Base-by-base conservation (phyloP, 2,888 invertebrate species). In the Patella caerulea region DNA sequence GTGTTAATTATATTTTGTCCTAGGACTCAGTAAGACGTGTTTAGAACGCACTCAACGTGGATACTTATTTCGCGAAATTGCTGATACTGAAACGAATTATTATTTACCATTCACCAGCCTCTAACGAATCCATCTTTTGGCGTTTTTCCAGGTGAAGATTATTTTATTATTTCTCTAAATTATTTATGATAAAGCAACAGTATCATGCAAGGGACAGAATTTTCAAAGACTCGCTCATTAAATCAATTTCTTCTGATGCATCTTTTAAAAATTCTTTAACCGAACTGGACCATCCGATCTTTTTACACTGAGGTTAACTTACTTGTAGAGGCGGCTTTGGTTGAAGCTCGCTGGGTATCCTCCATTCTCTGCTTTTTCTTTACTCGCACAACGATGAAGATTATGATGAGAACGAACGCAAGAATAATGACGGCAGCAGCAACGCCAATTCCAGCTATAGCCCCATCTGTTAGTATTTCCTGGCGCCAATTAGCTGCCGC, bases 321-420 rank as follows among this genome's bases (percentile, higher is more conserved):
- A 73, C 73, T 71, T 45, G 75, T 75, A 52, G 75, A 75, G 54
- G 45, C 59, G 11, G 45, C 75, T 7, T 53, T 76, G 45, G 34
- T 24, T 15, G 70, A 55, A 7, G 55, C 52, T 14, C 53, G 54
- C 15, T 15, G 12, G 45, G 54, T 54, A 56, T 76, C 76, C 4
- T 70, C 71, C 17, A 54, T 54, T 45, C 56, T 29, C 24, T 56
- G 71, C 34, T 71, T 76, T 52, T 71, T 54, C 34, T 59, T 53
- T 19, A 56, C 56, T 59, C 72, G 55, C 14, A 76, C 72, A 24
- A 72, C 56, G 15, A 71, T 52, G 52, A 72, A 76, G 15, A 76
- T 76, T 56, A 19, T n/a, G 71, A 76, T 76, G 72, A 55, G 71
- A n/a, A 76, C 29, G 14, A 76, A 45, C 4, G 76, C 76, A 7